Evolutionary conservation across 1,140 invertebrate species (phyloP), one percentile per base, ranked within the genome.

Genomic region (Latrodectus geometricus): DNA sequence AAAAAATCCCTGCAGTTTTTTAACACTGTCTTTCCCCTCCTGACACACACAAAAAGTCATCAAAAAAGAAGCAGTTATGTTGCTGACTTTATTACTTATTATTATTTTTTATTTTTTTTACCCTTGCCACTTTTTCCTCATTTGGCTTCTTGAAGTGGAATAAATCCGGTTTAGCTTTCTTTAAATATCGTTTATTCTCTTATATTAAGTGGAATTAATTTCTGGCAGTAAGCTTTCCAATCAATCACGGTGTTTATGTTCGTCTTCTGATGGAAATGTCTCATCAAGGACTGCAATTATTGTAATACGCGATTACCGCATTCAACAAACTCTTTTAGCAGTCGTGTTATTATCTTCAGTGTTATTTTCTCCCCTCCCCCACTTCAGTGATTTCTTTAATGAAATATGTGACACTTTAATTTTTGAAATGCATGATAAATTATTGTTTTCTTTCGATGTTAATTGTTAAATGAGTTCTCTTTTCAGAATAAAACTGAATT

Each of bases 201-300:
- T 76, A 72, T 56, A 78, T 86, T 86, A 86, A 86, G 75, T 72
- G 83, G 83, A 86, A 86, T 78, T 86, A 86, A 86, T 86, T 86
- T 69, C 20, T 20, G 35, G 15, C 61, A 5, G 15, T 54, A 14
- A 76, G 49, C 65, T 61, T 49, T 21, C 17, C 75, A 0, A 86
- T 86, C 73, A 49, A 86, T 86, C 83, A 86, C 20, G 15, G 48
- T 66, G 72, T 83, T 83, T 83, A 83, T 83, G 54, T 74, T 75
- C 23, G n/a, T 61, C 23, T 66, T 9, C n/a, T n/a, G 61, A 23
- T 78, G 76, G n/a, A 54, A 68, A 17, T 35, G 72, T 73, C 61
- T 73, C 54, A 75, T 83, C 81, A 83, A 54, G 9, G 20, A 52
- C 21, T 65, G 12, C 54, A 83, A 83, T 83, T 83, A 83, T 75